Evolutionary conservation across 2,888 invertebrate genomes (phyloP).

Genomic region (Capitulum mitella): DNA sequence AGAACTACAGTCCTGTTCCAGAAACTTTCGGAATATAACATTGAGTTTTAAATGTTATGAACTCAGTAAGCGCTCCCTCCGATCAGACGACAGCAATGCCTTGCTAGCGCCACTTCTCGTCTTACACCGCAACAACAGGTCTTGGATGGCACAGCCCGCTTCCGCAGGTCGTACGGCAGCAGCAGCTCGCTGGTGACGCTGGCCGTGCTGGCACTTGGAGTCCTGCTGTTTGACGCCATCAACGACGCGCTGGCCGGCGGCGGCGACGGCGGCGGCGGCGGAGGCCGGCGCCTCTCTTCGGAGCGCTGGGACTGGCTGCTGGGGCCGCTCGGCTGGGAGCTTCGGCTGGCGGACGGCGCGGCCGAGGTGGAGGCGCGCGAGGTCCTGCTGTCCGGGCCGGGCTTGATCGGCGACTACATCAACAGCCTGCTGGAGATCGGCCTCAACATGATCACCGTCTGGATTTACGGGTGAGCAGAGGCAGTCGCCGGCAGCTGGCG

Average conservation of each 20-base stretch:
- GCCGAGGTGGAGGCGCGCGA: conserved; percentile 19
- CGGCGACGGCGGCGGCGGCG: not conserved
- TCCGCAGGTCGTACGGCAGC: not conserved
- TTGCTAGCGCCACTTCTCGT: too few species aligned
- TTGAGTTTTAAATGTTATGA: too few species aligned
- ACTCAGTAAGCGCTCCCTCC: too few species aligned
- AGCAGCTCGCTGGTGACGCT: conserved; percentile 16
- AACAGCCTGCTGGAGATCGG: conserved; percentile 33
- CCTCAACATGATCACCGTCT: conserved; percentile 33
- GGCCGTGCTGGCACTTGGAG: conserved; percentile 31
- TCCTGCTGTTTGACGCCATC: conserved; percentile 31
- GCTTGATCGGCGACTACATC: conserved; percentile 32
- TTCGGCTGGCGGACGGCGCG: not conserved
- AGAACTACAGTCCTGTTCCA: too few species aligned
- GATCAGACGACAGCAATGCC: too few species aligned
- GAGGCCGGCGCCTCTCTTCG: not conserved
- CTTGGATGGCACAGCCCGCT: too few species aligned
- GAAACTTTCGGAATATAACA: too few species aligned
- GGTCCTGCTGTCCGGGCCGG: conserved; percentile 30
- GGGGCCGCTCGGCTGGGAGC: not conserved
- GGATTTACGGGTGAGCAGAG: conserved; percentile 1
- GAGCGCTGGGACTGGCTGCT: not conserved
- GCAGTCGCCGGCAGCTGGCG: too few species aligned
- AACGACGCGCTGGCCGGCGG: conserved; percentile 27
- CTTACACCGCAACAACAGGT: too few species aligned